Evolutionary conservation across 2,888 invertebrate genomes (phyloP).

Genomic region (Xanthostigma xanthostigma): DNA sequence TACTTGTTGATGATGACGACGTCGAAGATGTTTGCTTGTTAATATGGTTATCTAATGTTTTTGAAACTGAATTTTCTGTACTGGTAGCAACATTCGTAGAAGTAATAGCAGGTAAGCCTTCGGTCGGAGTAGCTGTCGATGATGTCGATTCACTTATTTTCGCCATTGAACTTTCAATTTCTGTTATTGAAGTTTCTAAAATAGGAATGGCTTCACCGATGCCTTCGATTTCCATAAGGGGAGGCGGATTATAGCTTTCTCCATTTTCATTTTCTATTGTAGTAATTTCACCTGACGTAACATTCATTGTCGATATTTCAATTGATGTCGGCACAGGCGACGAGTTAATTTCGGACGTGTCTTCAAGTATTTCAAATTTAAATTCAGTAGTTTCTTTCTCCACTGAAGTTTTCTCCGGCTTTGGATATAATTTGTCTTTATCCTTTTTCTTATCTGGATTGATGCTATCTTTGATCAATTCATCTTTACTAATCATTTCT

Average conservation of each 20-base stretch:
- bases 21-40: too few species aligned
- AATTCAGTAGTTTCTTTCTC: background rate
- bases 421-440: slow-evolving; percentile 24
- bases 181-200: slow-evolving; percentile 30
- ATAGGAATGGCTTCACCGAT: slow-evolving; percentile 20
- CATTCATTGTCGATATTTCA: slow-evolving; percentile 1
- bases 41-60: too few species aligned
- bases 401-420: slow-evolving; percentile 19
- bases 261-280: background rate
- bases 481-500: slow-evolving; percentile 1
- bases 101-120: slow-evolving; percentile 23
- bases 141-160: slow-evolving; percentile 10
- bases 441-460: slow-evolving; percentile 15
- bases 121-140: slow-evolving; percentile 25
- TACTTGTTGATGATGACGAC: too few species aligned
- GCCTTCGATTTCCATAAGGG: slow-evolving; percentile 4
- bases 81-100: slow-evolving; percentile 5
- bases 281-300: background rate
- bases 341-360: background rate
- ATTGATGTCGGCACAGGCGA: background rate
- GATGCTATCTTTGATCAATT: slow-evolving; percentile 9
- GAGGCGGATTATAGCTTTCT: background rate
- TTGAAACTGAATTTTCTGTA: too few species aligned
- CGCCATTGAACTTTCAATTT: slow-evolving; percentile 19
- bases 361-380: background rate